phyloP scores from a whole-genome alignment of 1,140 invertebrate species.

The Neomicropteryx cornuta region DNA sequence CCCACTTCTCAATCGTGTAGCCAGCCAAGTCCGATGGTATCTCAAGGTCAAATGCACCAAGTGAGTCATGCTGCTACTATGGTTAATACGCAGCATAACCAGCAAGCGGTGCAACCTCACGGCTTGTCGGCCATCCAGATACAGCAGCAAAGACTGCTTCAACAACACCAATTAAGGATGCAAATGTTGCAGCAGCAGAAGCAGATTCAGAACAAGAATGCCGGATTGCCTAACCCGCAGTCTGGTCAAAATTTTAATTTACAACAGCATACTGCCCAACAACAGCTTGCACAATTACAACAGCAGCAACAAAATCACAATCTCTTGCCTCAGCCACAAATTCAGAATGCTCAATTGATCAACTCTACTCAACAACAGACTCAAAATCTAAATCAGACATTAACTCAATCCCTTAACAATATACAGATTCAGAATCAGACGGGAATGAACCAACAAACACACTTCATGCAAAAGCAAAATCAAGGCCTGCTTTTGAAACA shows the following conservation, averaged over 20 bases:
- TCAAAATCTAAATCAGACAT: constrained; percentile 35
- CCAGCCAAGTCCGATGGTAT: too few relatives aligned
- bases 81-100: constrained; percentile 21
- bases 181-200: constrained; percentile 27
- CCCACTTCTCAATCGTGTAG: too few relatives aligned
- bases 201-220: constrained; percentile 27
- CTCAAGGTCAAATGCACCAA: too few relatives aligned
- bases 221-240: constrained; percentile 29
- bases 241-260: constrained; percentile 27
- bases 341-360: constrained; percentile 26
- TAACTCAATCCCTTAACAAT: constrained; percentile 35
- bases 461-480: constrained; percentile 26
- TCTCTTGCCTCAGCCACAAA: constrained; percentile 22
- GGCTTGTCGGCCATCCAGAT: constrained; percentile 32
- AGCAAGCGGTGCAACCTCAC: constrained; percentile 25
- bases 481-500: constrained; percentile 20
- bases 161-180: constrained; percentile 35
- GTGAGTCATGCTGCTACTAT: too few relatives aligned
- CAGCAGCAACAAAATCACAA: constrained; percentile 29
- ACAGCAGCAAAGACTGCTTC: constrained; percentile 37
- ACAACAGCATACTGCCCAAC: constrained; percentile 25
- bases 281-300: constrained; percentile 19
- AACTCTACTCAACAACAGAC: constrained; percentile 34
- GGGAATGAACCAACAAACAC: too few relatives aligned
- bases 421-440: constrained; percentile 31